These are phyloP conservation scores for Propithecus deckenii DNA, from an alignment of 2,797 vertebrate genomes.

Conservation along the genomic window DNA sequence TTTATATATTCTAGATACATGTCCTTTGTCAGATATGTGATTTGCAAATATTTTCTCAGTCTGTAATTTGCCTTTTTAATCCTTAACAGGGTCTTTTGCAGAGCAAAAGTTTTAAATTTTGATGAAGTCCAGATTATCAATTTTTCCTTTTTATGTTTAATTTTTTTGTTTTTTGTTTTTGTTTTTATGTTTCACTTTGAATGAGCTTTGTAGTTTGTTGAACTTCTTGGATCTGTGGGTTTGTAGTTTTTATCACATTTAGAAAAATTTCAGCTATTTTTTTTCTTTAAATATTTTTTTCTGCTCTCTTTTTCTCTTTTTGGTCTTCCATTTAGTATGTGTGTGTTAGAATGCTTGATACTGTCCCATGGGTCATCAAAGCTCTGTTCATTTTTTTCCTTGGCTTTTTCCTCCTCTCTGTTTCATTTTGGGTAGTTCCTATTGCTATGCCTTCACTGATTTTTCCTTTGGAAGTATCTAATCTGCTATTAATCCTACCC, in stretches of 20 bases:
- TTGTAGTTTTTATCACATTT: constrained; percentile 17
- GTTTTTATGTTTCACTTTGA: background rate
- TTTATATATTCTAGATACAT: background rate
- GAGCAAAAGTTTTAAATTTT: background rate
- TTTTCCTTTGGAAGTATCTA: background rate
- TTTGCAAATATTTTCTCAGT: background rate
- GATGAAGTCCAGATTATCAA: background rate
- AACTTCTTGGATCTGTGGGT: constrained; percentile 1
- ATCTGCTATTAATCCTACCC: background rate
- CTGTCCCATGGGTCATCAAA: background rate
- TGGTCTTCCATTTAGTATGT: background rate
- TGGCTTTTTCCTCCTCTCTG: too few relatives aligned
- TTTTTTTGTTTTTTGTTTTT: too few relatives aligned
- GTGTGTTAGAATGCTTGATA: background rate
- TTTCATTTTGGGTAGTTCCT: background rate
- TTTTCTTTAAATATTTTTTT: background rate
- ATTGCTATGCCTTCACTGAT: background rate
- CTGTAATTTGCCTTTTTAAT: background rate
- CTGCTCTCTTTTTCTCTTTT: background rate
- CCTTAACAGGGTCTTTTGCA: background rate
- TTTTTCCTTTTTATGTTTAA: background rate
- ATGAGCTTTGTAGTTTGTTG: background rate
- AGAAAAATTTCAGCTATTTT: background rate
- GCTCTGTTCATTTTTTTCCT: background rate
- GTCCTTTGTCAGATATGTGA: background rate